Percentiles rank a stretch among this genome's conserved stretches.
These are phyloP conservation scores for Carollia perspicillata DNA, from an alignment of 2,113 vertebrate species.

Conservation along the genomic window DNA sequence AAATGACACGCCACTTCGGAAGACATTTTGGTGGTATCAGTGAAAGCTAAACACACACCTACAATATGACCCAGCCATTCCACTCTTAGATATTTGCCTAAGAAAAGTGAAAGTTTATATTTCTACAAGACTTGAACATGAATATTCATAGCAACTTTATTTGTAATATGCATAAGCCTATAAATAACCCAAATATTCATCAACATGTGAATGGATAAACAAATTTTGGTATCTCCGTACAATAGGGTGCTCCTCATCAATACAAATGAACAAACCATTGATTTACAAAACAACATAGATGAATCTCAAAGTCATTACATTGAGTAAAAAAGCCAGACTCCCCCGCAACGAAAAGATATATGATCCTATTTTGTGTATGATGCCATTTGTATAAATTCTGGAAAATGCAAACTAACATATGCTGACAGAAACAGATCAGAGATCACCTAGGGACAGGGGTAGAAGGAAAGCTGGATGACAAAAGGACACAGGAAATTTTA, in stretches of 20 bases:
- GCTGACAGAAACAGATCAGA: neutral
- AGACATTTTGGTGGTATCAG: neutral
- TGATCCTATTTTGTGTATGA: neutral
- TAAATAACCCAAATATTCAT: neutral
- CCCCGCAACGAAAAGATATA: neutral
- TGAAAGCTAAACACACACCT: neutral
- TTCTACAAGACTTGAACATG: neutral
- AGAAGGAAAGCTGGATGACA: neutral
- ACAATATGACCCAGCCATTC: neutral
- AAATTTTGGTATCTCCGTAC: neutral
- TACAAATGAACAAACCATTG: neutral
- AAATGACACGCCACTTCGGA: neutral
- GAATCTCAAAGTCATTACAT: neutral
- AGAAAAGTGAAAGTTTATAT: slow-evolving; percentile 30
- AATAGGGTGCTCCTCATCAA: neutral
- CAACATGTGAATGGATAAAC: neutral
- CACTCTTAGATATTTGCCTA: neutral
- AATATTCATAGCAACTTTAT: neutral
- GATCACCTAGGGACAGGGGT: neutral
- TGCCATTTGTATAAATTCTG: neutral
- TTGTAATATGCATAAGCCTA: neutral
- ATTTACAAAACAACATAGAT: neutral
- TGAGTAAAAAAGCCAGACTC: neutral
- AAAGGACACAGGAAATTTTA: neutral
- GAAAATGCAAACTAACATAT: neutral